phyloP scores from a whole-genome alignment of 2,888 invertebrate genomes.

The Xestoiulus laeticollis region DNA sequence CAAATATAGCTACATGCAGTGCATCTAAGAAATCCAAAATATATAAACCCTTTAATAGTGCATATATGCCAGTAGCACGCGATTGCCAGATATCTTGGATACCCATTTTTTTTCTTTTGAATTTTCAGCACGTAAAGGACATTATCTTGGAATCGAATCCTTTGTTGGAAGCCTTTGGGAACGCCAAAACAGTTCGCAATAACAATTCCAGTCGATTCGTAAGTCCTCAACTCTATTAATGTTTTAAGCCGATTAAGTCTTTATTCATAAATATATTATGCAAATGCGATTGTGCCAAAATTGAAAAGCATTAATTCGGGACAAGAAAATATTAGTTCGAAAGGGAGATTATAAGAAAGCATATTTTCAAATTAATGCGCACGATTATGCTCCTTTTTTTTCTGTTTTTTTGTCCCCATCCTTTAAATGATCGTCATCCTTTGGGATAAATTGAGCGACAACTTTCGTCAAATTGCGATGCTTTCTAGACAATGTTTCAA shows the following conservation, averaged over 20 bases:
- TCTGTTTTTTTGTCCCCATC: neutral
- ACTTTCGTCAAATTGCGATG: neutral
- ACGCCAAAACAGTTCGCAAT: constrained; percentile 74
- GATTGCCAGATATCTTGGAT: neutral
- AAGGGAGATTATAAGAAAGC: neutral
- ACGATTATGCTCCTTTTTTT: neutral
- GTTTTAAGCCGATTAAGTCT: neutral
- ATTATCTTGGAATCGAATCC: constrained; percentile 76
- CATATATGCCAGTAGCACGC: neutral
- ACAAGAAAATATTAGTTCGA: neutral
- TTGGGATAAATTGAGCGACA: constrained; percentile 11
- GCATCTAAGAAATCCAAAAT: too few species aligned
- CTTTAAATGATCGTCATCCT: neutral
- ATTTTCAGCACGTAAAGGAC: constrained; percentile 70
- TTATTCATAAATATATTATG: constrained; percentile 23
- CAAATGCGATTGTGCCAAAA: constrained; percentile 19
- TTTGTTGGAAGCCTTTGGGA: constrained; percentile 74
- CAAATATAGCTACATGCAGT: constrained; percentile 8
- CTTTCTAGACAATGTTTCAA: neutral
- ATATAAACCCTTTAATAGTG: too few species aligned
- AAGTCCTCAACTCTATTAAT: constrained; percentile 62
- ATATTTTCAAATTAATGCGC: neutral
- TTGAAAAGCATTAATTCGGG: constrained; percentile 11
- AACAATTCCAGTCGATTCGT: constrained; percentile 75
- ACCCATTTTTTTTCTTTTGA: constrained; percentile 46